These are phyloP conservation scores for Scatophagus argus DNA, from an alignment of 2,113 vertebrate species.

Conservation along the genomic window DNA sequence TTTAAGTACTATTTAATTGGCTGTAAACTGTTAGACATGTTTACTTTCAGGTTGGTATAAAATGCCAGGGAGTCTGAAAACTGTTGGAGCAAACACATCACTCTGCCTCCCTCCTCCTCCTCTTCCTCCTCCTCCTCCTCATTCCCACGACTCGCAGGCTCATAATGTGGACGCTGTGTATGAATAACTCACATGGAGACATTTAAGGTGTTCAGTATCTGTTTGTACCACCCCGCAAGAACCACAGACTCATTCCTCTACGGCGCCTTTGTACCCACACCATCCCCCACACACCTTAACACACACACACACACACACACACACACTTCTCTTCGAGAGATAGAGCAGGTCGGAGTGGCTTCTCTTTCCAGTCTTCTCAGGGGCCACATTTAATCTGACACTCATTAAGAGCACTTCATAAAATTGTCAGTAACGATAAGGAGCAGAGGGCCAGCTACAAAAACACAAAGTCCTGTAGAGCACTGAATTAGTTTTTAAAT, in stretches of 20 bases:
- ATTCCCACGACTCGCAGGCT: conserved; percentile 86
- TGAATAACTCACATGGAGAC: conserved; percentile 87
- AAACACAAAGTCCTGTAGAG: conserved; percentile 93
- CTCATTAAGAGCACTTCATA: conserved; percentile 99
- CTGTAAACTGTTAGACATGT: conserved; percentile 90
- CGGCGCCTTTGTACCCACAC: conserved; percentile 84
- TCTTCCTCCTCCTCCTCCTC: conserved; percentile 50
- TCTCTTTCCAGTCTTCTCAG: conserved; percentile 68
- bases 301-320: conserved; percentile 82
- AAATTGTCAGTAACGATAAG: conserved; percentile 94
- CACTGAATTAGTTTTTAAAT: conserved; percentile 93
- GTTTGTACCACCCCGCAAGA: conserved; percentile 88
- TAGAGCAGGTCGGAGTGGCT: conserved; percentile 43
- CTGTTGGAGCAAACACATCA: conserved; percentile 81
- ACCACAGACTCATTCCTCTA: conserved; percentile 80
- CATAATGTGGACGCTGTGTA: conserved; percentile 83
- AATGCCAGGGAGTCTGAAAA: conserved; percentile 89
- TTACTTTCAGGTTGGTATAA: conserved; percentile 91
- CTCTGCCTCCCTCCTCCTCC: conserved; percentile 44
- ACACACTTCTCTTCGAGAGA: background rate
- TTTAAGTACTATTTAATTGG: conserved; percentile 95
- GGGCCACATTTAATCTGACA: conserved; percentile 94
- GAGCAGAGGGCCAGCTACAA: conserved; percentile 90
- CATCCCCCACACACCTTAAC: conserved; percentile 73
- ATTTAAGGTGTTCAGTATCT: conserved; percentile 89